These are phyloP conservation scores for Lichenostomus cassidix DNA, from an alignment of 2,113 vertebrate genomes.

Conservation along the genomic window DNA sequence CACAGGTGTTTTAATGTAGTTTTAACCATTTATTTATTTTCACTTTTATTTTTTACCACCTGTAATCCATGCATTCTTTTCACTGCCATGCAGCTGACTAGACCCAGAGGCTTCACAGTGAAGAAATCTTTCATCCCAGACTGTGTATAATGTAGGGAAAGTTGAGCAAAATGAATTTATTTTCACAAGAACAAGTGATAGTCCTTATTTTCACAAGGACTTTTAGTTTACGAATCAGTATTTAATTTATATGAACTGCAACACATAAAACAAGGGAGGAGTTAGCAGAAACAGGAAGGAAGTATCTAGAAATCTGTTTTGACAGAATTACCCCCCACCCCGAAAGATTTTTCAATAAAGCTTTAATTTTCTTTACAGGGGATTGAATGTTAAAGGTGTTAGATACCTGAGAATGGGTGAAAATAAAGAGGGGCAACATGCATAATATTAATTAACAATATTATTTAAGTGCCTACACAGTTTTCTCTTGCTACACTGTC, in stretches of 20 bases:
- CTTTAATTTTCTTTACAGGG: not conserved
- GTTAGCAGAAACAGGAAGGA: conserved; percentile 39
- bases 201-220: not conserved
- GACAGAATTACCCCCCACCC: not conserved
- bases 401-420: not conserved
- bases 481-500: not conserved
- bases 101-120: not conserved
- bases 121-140: conserved; percentile 1
- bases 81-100: not conserved
- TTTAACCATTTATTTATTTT: not conserved
- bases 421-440: not conserved
- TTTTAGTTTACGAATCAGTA: conserved; percentile 38
- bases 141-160: not conserved
- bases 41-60: not conserved
- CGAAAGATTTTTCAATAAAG: not conserved
- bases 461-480: not conserved
- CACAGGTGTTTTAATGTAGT: not conserved
- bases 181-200: conserved; percentile 32
- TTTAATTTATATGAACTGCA: conserved; percentile 36
- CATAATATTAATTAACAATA: not conserved
- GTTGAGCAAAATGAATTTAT: not conserved
- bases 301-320: conserved; percentile 21
- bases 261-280: conserved; percentile 12
- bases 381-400: not conserved
- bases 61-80: conserved; percentile 16